Evolutionary conservation across 2,888 invertebrate species (phyloP).

Genomic region (Lottia scabra): DNA sequence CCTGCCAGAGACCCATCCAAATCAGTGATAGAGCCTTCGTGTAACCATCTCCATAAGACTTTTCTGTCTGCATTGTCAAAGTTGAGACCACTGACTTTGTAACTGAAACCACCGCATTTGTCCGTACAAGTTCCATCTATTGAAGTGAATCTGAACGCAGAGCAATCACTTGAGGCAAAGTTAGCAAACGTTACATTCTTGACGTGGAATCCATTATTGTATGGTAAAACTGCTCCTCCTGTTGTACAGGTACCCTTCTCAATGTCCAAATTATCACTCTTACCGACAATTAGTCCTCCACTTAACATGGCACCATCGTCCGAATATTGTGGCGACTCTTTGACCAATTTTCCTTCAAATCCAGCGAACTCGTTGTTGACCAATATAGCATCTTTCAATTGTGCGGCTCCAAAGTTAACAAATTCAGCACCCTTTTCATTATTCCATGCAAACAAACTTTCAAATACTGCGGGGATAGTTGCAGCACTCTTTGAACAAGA

Average conservation of each 20-base stretch:
- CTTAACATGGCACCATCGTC: slow-evolving; percentile 44
- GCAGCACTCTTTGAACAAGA: slow-evolving; percentile 31
- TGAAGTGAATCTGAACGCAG: slow-evolving; percentile 35
- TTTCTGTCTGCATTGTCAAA: slow-evolving; percentile 43
- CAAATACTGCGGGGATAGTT: slow-evolving; percentile 34
- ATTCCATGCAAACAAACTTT: slow-evolving; percentile 58
- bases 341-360: slow-evolving; percentile 52
- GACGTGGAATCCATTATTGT: slow-evolving; percentile 43
- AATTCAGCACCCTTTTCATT: slow-evolving; percentile 63
- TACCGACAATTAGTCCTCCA: slow-evolving; percentile 47
- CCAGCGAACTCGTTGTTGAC: slow-evolving; percentile 61
- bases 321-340: slow-evolving; percentile 32
- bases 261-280: slow-evolving; percentile 19
- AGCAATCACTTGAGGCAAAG: slow-evolving; percentile 37
- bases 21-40: slow-evolving; percentile 32
- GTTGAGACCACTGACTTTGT: slow-evolving; percentile 33
- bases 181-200: slow-evolving; percentile 49
- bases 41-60: slow-evolving; percentile 35
- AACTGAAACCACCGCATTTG: slow-evolving; percentile 49
- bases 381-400: slow-evolving; percentile 50
- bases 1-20: slow-evolving; percentile 44
- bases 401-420: slow-evolving; percentile 57
- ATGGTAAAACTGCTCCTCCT: slow-evolving; percentile 52
- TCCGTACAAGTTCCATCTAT: slow-evolving; percentile 49
- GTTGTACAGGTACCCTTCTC: slow-evolving; percentile 28